Conservation (phyloP, 2,113 vertebrate species). For the Helogale parvula region DNA sequence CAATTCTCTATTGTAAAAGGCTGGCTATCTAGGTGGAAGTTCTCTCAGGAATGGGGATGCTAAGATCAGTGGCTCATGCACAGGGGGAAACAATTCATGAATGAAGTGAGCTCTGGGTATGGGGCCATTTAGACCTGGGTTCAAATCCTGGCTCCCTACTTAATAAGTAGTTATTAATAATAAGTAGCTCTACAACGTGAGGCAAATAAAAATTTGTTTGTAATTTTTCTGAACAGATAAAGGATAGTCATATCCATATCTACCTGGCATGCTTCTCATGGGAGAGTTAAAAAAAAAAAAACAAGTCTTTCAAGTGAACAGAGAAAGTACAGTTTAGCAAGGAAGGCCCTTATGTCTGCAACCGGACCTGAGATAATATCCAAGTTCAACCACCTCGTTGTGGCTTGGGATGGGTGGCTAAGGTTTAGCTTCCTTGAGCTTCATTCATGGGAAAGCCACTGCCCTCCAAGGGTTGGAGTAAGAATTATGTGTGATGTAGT, state of each 20-base stretch:
- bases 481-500: background rate
- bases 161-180: too few species aligned
- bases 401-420: background rate
- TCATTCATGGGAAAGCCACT: background rate
- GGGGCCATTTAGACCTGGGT: background rate
- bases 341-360: too few species aligned
- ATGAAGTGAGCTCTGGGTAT: too few species aligned
- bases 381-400: background rate
- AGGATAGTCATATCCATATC: background rate
- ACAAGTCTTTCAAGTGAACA: background rate
- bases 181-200: background rate
- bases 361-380: background rate
- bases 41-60: too few species aligned
- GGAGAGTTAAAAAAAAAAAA: background rate
- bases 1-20: background rate
- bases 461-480: background rate
- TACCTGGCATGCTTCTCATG: background rate
- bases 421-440: background rate
- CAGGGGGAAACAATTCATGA: background rate
- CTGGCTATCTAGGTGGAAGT: background rate
- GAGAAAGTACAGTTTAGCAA: background rate
- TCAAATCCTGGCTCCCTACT: background rate
- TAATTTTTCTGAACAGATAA: background rate
- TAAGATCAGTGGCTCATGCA: background rate
- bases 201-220: background rate